Percentiles rank a stretch among this genome's conserved stretches.
Conservation (phyloP, 2,888 invertebrate genomes). For the Deilephila elpenor region DNA sequence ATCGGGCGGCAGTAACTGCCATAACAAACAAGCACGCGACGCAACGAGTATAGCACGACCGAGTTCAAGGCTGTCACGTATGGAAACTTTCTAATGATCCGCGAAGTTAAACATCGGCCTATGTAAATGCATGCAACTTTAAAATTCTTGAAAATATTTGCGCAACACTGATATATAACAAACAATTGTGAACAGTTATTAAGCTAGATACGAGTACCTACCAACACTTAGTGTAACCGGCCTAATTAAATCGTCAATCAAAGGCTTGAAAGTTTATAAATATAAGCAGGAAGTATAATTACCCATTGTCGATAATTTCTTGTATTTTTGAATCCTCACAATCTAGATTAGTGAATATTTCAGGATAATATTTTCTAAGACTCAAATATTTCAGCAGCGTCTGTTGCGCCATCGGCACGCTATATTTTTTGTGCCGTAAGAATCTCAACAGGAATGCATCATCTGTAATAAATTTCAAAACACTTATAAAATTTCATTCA, state of each 20-base stretch:
- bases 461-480: slow-evolving; percentile 76
- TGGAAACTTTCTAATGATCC: slow-evolving; percentile 52
- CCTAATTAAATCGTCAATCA: neutral
- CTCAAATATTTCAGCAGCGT: slow-evolving; percentile 91
- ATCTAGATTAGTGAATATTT: slow-evolving; percentile 87
- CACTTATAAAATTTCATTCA: neutral
- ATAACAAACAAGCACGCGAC: slow-evolving; percentile 30
- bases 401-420: slow-evolving; percentile 91
- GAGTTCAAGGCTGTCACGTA: slow-evolving; percentile 56
- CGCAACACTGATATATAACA: neutral
- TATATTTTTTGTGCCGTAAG: slow-evolving; percentile 91
- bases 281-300: slow-evolving; percentile 47
- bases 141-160: neutral
- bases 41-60: slow-evolving; percentile 10
- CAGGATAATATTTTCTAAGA: slow-evolving; percentile 88
- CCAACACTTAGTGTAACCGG: slow-evolving; percentile 4
- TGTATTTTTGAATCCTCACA: slow-evolving; percentile 85
- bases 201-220: neutral
- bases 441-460: slow-evolving; percentile 90
- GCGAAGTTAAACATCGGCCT: neutral
- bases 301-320: slow-evolving; percentile 88
- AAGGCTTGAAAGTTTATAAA: neutral
- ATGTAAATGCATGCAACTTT: neutral
- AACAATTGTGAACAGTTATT: neutral
- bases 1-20: slow-evolving; percentile 43